These are phyloP conservation scores for Paguma larvata DNA, from an alignment of 2,797 vertebrate species.

Conservation along the genomic window DNA sequence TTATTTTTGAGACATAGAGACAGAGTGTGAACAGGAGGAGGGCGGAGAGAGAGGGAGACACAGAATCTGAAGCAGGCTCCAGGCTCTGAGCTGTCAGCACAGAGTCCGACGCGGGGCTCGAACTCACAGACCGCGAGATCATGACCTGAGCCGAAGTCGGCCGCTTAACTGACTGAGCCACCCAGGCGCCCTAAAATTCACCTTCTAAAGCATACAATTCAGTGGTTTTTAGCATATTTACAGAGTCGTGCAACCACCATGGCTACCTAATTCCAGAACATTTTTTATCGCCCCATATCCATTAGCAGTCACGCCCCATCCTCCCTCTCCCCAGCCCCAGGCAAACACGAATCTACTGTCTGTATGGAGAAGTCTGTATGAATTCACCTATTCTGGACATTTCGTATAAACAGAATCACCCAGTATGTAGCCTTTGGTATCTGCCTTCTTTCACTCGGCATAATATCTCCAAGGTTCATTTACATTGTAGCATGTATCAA, in stretches of 20 bases:
- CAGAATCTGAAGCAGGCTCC: no score
- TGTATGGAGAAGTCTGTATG: background rate
- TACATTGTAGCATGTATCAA: rapidly evolving
- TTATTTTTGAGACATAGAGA: no score
- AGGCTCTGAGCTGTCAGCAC: no score
- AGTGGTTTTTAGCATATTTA: background rate
- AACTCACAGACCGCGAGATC: no score
- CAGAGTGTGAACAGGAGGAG: no score
- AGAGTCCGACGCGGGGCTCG: no score
- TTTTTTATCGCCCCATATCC: background rate
- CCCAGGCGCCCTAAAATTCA: no score
- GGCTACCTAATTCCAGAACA: background rate
- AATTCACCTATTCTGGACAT: background rate
- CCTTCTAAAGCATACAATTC: background rate
- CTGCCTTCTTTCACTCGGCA: background rate
- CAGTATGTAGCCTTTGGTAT: background rate
- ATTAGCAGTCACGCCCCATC: background rate
- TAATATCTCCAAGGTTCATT: background rate
- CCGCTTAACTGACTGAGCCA: no score
- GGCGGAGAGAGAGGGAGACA: no score
- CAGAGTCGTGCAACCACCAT: background rate
- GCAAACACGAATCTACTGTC: background rate
- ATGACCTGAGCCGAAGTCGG: no score
- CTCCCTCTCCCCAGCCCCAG: background rate
- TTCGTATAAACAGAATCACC: background rate